Conservation (phyloP, 2,797 vertebrate genomes). For the Pantherophis alleghaniensis region DNA sequence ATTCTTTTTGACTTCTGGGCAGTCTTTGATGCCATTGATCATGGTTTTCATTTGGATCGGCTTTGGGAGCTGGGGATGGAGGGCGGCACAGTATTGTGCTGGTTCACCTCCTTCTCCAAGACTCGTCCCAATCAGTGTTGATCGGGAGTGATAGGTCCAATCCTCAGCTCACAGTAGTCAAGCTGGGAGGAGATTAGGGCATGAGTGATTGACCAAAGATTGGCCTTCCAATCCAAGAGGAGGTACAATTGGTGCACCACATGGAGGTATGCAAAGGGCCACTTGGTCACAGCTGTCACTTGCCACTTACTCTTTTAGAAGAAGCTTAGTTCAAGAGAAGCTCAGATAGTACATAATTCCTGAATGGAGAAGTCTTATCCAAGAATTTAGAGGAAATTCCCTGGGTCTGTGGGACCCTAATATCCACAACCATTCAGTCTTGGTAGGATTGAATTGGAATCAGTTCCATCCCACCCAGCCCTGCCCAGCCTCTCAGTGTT, state of each 20-base stretch:
- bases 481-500: neutral
- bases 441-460: neutral
- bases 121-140: neutral
- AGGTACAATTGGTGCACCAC: neutral
- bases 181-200: neutral
- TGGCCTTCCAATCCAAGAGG: neutral
- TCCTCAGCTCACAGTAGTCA: neutral
- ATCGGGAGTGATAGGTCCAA: neutral
- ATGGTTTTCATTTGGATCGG: neutral
- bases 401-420: neutral
- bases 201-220: neutral
- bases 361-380: neutral
- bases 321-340: neutral
- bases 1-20: neutral
- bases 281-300: neutral
- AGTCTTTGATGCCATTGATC: neutral
- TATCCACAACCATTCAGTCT: neutral
- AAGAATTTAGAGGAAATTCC: neutral
- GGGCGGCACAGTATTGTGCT: neutral
- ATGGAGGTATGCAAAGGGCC: neutral
- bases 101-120: neutral
- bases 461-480: neutral
- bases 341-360: neutral
- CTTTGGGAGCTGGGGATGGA: neutral
- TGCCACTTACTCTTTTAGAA: neutral